Evolutionary conservation across 2,888 invertebrate species (phyloP), one percentile per base, ranked within the genome.

Genomic region (Sarcophaga subvicina): DNA sequence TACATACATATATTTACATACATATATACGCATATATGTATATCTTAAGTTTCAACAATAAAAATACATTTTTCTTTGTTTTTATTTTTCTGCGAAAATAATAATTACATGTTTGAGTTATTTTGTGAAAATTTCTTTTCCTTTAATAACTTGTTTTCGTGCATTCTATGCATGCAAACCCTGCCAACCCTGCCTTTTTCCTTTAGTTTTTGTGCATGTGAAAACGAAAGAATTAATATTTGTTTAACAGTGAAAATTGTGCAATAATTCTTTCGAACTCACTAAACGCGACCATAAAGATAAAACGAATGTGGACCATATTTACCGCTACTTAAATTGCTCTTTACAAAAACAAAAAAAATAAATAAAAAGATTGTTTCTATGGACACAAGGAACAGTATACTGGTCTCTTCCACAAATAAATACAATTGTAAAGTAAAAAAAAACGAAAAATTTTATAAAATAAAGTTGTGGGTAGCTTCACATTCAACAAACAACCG

Each of bases 281-380:
- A 91, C 92, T 91, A 91, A 92, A 91, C 90, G 91, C 90, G 90
- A 90, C 91, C 90, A 92, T 92, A 92, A 93, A 93, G 93, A 92
- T 93, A 93, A 92, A 89, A 89, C 88, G 73, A 90, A 90, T 90
- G 89, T 89, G 89, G 89, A 89, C 89, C 90, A 89, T 90, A 91
- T 90, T 91, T 88, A 85, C 70, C 82, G 79, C 78, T 70, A 71
- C 78, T 79, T 84, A 84, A 78, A 81, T 82, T 83, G 59, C 60
- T 64, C 25, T 54, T 75, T 70, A 45, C 22, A 66, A 64, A 69
- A 77, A 37, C 45, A 72, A 81, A 69, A 54, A 54, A 0, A 10
- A 45, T 11, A 66, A 64, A 73, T 71, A 27, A 22, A 77, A 81
- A 73, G 49, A 73, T 45, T 3, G 47, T 17, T 27, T 54, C 12